Evolutionary conservation across 2,888 invertebrate genomes (phyloP).

Genomic region (Agrotis ipsilon): DNA sequence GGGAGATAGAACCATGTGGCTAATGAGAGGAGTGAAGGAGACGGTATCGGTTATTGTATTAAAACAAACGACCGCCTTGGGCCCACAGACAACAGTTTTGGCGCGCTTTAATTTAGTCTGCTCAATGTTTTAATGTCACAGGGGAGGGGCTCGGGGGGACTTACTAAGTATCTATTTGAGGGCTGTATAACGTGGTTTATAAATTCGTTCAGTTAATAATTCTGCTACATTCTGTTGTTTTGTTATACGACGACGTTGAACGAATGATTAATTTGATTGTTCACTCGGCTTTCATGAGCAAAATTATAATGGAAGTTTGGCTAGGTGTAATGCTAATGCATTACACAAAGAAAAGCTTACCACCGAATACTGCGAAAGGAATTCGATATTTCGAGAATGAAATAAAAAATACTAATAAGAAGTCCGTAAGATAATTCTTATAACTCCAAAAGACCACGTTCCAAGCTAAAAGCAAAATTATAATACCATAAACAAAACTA

Average conservation of each 20-base stretch:
- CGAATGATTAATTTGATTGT: constrained; percentile 55
- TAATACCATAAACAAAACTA: constrained; percentile 46
- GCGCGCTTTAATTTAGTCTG: constrained; percentile 91
- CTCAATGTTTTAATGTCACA: constrained; percentile 89
- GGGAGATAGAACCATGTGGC: constrained; percentile 71
- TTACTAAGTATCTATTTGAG: constrained; percentile 90
- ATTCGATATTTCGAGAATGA: not conserved
- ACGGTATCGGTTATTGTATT: constrained; percentile 88
- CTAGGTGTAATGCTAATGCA: not conserved
- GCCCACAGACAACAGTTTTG: constrained; percentile 89
- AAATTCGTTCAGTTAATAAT: constrained; percentile 87
- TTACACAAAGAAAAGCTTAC: not conserved
- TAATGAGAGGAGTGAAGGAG: constrained; percentile 83
- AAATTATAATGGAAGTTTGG: constrained; percentile 2
- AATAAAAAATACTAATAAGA: not conserved
- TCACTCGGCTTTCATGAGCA: constrained; percentile 24
- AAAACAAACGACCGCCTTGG: constrained; percentile 91
- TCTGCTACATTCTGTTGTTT: constrained; percentile 73
- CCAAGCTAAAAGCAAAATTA: constrained; percentile 27
- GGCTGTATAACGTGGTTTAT: constrained; percentile 86
- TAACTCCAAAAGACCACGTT: constrained; percentile 22
- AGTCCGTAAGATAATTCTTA: not conserved
- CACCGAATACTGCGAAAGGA: not conserved
- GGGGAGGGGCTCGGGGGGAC: constrained; percentile 74
- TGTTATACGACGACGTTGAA: constrained; percentile 38